Base-by-base conservation (phyloP, 2,888 invertebrate genomes). In the Sicus ferrugineus region DNA sequence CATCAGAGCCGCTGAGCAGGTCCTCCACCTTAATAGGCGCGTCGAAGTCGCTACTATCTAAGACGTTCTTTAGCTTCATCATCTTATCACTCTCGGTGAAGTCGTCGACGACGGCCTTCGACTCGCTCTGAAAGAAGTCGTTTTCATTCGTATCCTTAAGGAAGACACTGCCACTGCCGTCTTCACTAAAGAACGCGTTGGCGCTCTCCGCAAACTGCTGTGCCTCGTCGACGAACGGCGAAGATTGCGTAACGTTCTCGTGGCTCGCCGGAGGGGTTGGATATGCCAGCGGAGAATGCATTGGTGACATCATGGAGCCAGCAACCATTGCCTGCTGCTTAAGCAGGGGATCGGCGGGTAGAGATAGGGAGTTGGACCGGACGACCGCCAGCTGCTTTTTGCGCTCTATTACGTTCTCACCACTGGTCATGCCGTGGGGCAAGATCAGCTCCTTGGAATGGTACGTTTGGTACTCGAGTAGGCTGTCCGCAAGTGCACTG, bases 241-340 rank as follows among this genome's bases (percentile, higher is more conserved):
- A 85, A 7, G 82, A 81, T n/a, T 84, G 83, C 1, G 85, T 80
- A 30, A 84, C 80, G 26, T 93, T 93, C 86, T 94, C 94, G 77
- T 94, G 94, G 76, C 94, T 94, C 1, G 94, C 94, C 4, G 95
- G 94, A 26, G 95, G 95, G 9, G 95, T 95, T 2, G 95, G 94
- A 81, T 94, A 95, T 26, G 93, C 90, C 77, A 94, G 88, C 0
- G 91, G 91, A 31, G 90, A 90, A 73, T 90, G 89, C 71, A 90
- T 76, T 0, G 91, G 90, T 0, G 90, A 90, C 74, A 89, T 16
- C 87, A 87, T 65, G 87, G 89, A 74, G 52, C 73, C 74, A 73
- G 77, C 31, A 3, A 21, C 58, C 30, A 56, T 30, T 1, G 16
- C 28, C 66, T 56, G 73, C 61, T 67, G 75, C 69, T 72, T 70